Percentiles rank a stretch among this genome's conserved stretches.
Evolutionary conservation across 2,888 invertebrate genomes (phyloP).

Genomic region (Steinernema scapterisci): DNA sequence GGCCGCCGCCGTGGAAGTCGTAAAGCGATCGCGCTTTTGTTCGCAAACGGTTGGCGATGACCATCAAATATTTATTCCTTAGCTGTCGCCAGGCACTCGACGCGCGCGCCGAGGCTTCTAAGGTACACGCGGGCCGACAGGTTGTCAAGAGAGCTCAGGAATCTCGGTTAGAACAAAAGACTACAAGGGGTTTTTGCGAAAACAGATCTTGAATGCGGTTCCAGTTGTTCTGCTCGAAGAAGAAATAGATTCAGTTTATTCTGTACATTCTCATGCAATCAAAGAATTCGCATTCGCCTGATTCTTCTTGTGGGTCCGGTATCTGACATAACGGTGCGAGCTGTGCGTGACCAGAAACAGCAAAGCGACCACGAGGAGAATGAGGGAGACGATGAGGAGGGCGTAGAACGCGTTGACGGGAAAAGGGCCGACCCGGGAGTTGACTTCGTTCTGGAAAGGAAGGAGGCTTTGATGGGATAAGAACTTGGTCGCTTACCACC

Average conservation of each 20-base stretch:
- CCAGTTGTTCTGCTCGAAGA: no score
- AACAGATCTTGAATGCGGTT: no score
- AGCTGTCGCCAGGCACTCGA: constrained; percentile 28
- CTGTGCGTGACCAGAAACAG: constrained; percentile 2
- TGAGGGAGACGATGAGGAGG: constrained; percentile 44
- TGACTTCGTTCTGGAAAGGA: not conserved
- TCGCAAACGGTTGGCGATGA: constrained; percentile 19
- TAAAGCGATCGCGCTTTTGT: constrained; percentile 29
- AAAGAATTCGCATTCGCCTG: no score
- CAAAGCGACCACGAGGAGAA: constrained; percentile 44
- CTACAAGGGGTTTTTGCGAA: no score
- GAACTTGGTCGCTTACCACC: constrained; percentile 1
- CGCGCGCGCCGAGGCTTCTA: not conserved
- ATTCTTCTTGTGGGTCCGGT: constrained; percentile 4
- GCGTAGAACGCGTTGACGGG: constrained; percentile 50
- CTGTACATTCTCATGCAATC: no score
- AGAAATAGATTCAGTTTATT: no score
- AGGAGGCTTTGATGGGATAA: not conserved
- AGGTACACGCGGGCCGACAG: not conserved
- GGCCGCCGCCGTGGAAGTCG: constrained; percentile 28
- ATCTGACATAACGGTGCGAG: not conserved
- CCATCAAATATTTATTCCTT: constrained; percentile 30
- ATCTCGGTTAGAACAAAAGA: no score
- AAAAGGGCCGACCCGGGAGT: not conserved
- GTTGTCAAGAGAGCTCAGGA: no score